A percentile compares a stretch with the other conserved stretches of the same genome.
These are phyloP conservation scores for Coelinius sp. DNA, from an alignment of 2,888 invertebrate genomes.

Conservation along the genomic window DNA sequence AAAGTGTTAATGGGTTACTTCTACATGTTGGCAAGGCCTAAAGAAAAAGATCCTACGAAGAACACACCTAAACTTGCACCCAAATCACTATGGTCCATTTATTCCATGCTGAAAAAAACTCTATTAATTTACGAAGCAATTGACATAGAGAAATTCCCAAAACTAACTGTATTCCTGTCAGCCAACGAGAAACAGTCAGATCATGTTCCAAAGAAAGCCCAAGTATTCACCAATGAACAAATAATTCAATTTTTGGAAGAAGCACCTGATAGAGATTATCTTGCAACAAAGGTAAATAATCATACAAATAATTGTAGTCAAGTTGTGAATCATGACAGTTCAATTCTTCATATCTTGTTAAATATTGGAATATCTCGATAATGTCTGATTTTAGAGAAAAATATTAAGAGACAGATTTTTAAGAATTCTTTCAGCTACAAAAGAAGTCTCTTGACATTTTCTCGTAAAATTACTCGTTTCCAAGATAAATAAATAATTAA, in stretches of 20 bases:
- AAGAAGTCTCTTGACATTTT: too few species aligned
- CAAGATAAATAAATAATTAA: background rate
- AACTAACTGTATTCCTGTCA: background rate
- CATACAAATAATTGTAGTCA: background rate
- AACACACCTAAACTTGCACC: too few species aligned
- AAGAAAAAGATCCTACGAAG: too few species aligned
- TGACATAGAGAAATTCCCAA: background rate
- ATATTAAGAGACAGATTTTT: too few species aligned
- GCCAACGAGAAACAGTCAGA: background rate
- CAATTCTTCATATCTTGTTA: too few species aligned
- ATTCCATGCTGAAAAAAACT: background rate
- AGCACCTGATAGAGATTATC: background rate
- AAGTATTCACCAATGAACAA: background rate
- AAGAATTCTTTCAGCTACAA: too few species aligned
- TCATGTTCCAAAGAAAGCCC: background rate
- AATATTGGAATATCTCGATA: too few species aligned
- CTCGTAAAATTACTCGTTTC: too few species aligned
- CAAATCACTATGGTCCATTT: background rate
- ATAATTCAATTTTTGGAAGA: background rate
- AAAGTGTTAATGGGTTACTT: too few species aligned
- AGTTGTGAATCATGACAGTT: too few species aligned
- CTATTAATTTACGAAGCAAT: background rate
- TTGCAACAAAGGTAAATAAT: background rate
- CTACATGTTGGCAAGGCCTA: too few species aligned
- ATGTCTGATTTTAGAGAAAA: too few species aligned